Percentiles rank a stretch among this genome's conserved stretches.
Evolutionary conservation across 2,113 vertebrate genomes (phyloP).

Genomic region (Campylorhamphus procurvoides): DNA sequence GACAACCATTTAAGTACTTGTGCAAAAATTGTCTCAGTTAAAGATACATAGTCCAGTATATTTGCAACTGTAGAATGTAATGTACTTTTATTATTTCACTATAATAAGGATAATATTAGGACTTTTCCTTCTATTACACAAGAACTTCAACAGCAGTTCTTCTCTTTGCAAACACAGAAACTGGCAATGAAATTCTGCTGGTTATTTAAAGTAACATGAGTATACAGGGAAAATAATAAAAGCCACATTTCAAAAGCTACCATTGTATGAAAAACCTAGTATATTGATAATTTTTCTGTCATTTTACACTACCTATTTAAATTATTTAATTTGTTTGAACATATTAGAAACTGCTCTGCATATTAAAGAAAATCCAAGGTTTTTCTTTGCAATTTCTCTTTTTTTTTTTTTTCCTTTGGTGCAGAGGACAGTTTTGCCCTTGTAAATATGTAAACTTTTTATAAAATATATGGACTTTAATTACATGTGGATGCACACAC

Average conservation of each 20-base stretch:
- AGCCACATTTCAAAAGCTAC: neutral
- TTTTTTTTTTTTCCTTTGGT: no score
- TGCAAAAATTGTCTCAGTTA: neutral
- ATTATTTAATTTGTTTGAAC: neutral
- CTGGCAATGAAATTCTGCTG: neutral
- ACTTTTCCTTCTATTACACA: neutral
- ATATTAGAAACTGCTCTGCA: neutral
- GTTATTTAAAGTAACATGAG: neutral
- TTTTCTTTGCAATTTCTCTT: neutral
- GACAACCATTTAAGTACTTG: neutral
- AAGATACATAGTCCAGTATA: neutral
- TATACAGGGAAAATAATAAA: neutral
- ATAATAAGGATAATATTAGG: neutral
- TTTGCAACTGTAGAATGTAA: neutral
- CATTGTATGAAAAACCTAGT: neutral
- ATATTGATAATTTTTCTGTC: neutral
- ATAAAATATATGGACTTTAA: neutral
- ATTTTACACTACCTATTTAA: neutral
- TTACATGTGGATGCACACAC: fast-evolving
- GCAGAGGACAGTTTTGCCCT: neutral
- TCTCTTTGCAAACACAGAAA: neutral
- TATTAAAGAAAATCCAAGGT: neutral
- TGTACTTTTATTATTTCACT: neutral
- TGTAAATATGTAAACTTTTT: neutral
- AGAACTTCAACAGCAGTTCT: neutral